Percentiles rank a stretch among this genome's conserved stretches.
Evolutionary conservation across 2,888 invertebrate genomes (phyloP).

Genomic region (Pristionchus maxplancki): DNA sequence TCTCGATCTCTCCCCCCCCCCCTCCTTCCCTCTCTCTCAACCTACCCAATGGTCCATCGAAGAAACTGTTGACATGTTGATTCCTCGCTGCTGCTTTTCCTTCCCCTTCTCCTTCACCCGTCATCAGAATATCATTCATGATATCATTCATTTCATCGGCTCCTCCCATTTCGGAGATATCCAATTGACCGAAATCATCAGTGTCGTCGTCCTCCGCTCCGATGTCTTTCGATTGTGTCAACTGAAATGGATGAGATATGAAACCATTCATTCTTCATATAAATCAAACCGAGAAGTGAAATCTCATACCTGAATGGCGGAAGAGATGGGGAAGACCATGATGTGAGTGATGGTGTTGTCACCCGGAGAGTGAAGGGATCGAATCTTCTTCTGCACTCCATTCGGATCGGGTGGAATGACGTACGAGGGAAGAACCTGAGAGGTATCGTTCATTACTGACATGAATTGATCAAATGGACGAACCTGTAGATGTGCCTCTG

Average conservation of each 20-base stretch:
- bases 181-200: not conserved
- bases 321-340: conserved; percentile 97
- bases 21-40: no score
- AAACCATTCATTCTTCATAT: not conserved
- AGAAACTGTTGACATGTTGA: not conserved
- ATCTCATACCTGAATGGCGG: conserved; percentile 91
- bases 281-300: not conserved
- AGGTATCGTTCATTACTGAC: conserved; percentile 63
- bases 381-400: conserved; percentile 83
- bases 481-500: conserved; percentile 80
- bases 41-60: conserved; percentile 32
- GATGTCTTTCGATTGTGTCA: not conserved
- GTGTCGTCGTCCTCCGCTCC: conserved; percentile 11
- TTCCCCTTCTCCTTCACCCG: not conserved
- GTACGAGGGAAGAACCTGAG: conserved; percentile 47
- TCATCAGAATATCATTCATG: conserved; percentile 45
- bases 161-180: not conserved
- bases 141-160: conserved; percentile 37
- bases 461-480: no score
- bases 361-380: conserved; percentile 93
- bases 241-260: not conserved
- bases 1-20: no score
- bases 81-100: conserved; percentile 20
- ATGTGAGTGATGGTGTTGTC: conserved; percentile 98
- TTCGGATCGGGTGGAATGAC: not conserved